A percentile compares a stretch with the other conserved stretches of the same genome.
phyloP scores from a whole-genome alignment of 2,888 invertebrate species.

The Onthophagus sagittarius region DNA sequence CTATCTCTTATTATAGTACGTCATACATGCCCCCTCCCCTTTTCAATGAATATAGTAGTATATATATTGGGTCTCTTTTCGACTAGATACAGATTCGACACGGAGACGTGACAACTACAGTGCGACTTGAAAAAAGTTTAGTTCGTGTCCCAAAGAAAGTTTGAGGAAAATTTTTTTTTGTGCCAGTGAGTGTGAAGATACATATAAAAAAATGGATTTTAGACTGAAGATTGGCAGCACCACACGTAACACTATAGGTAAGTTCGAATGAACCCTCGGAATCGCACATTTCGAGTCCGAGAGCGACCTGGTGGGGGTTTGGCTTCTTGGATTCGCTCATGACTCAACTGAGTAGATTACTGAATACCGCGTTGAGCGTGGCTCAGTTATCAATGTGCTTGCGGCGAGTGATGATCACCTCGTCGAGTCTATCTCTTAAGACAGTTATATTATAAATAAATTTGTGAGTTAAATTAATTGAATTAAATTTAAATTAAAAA shows the following conservation, averaged over 20 bases:
- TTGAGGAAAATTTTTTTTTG: neutral
- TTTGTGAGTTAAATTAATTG: too few relatives aligned
- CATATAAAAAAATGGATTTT: neutral
- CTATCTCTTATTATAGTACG: too few relatives aligned
- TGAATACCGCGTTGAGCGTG: neutral
- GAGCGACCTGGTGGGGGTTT: neutral
- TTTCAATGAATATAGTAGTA: neutral
- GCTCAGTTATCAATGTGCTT: neutral
- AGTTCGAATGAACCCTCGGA: neutral
- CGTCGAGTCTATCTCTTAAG: neutral
- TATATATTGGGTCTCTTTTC: neutral
- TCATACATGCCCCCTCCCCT: too few relatives aligned
- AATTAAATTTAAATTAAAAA: neutral
- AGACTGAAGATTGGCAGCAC: too few relatives aligned
- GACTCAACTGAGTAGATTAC: neutral
- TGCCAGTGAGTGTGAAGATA: neutral
- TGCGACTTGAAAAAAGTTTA: neutral
- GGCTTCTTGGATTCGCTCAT: neutral
- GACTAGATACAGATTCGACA: neutral
- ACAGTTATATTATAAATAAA: too few relatives aligned
- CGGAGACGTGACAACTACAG: neutral
- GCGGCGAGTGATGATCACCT: neutral
- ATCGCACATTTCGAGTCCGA: neutral
- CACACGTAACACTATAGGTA: neutral
- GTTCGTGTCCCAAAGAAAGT: neutral